These are phyloP conservation scores for Heterohyrax brucei DNA, from an alignment of 2,797 vertebrate species.

Conservation along the genomic window DNA sequence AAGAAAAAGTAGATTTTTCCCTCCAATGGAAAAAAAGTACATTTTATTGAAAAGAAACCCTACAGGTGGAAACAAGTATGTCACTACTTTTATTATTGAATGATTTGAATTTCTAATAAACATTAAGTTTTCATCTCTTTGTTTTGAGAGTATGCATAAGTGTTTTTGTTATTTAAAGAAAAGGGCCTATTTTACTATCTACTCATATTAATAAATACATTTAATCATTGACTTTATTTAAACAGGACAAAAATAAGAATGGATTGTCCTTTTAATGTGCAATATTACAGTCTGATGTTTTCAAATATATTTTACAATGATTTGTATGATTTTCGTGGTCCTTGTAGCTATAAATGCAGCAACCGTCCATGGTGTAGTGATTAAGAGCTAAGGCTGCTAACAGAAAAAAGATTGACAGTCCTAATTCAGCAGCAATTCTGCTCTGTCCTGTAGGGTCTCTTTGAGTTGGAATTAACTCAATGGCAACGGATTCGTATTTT, in stretches of 20 bases:
- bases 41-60: not conserved
- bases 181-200: not conserved
- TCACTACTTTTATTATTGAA: slow-evolving; percentile 5
- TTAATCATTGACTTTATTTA: not conserved
- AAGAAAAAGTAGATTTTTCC: slow-evolving; percentile 3
- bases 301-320: not conserved
- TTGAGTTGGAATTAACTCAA: too few relatives aligned
- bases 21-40: not conserved
- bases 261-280: not conserved
- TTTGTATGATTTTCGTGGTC: not conserved
- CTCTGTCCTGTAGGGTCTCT: too few relatives aligned
- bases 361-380: too few relatives aligned
- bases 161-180: not conserved
- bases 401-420: too few relatives aligned
- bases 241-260: not conserved
- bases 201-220: not conserved
- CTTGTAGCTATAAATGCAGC: not conserved
- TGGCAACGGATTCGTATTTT: too few relatives aligned
- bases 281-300: not conserved
- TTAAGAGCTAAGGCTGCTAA: too few relatives aligned
- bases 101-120: slow-evolving; percentile 15
- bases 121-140: not conserved
- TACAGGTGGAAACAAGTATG: not conserved
- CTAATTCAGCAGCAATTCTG: too few relatives aligned
- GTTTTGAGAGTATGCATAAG: not conserved